Conservation (phyloP, 2,888 invertebrate species). For the Malacosoma neustria region DNA sequence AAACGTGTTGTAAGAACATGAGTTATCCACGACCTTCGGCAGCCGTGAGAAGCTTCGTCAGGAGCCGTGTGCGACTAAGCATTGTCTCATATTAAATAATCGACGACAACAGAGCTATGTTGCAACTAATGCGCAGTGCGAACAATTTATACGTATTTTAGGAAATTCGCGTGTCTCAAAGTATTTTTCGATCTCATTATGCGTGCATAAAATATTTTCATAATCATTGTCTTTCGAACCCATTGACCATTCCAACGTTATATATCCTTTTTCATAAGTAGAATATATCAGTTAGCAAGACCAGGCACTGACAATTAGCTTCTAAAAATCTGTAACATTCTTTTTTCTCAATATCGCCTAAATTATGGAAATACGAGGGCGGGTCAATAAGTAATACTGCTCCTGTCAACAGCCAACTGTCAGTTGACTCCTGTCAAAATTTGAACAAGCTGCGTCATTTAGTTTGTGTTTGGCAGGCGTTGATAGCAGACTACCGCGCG, state of each 20-base stretch:
- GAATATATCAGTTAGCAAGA: neutral
- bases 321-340: neutral
- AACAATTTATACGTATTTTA: slow-evolving; percentile 33
- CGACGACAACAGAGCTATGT: slow-evolving; percentile 50
- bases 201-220: neutral
- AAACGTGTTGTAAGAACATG: slow-evolving; percentile 62
- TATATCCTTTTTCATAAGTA: neutral
- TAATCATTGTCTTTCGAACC: neutral
- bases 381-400: no score
- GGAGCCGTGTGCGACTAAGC: slow-evolving; percentile 51
- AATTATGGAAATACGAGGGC: neutral
- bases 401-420: neutral
- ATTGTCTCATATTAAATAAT: slow-evolving; percentile 70
- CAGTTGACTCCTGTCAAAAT: no score
- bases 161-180: slow-evolving; percentile 39
- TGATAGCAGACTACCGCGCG: no score
- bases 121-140: slow-evolving; percentile 32
- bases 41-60: slow-evolving; percentile 60
- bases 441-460: no score
- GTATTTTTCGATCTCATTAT: slow-evolving; percentile 1
- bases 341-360: neutral
- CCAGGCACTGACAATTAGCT: neutral
- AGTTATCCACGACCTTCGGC: slow-evolving; percentile 67
- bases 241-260: slow-evolving; percentile 8
- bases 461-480: no score